Evolutionary conservation across 2,113 vertebrate genomes (phyloP).

Genomic region (Melierax canorus): DNA sequence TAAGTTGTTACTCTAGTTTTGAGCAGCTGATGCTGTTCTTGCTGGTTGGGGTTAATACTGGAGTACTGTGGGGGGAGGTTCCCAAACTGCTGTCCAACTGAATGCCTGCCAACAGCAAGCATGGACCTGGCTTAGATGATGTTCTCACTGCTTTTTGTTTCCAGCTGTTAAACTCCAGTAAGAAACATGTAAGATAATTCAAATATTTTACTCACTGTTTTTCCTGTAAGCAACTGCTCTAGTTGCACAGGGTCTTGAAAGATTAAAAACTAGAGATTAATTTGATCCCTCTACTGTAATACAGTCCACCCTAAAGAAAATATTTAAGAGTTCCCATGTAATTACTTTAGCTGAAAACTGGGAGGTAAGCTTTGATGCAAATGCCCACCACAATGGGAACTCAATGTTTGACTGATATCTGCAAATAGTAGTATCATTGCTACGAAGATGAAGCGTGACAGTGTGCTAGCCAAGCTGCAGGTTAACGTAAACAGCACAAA

Average conservation of each 20-base stretch:
- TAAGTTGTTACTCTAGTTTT: too few relatives aligned
- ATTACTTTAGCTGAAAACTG: neutral
- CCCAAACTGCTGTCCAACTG: neutral
- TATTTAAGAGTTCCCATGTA: neutral
- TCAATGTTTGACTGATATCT: neutral
- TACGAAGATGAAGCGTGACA: neutral
- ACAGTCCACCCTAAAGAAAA: neutral
- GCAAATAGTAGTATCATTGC: neutral
- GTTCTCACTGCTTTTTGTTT: neutral
- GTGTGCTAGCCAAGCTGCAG: neutral
- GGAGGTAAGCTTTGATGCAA: neutral
- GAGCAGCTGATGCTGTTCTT: too few relatives aligned
- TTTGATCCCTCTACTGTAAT: neutral
- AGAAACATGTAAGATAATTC: neutral
- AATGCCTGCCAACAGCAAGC: neutral
- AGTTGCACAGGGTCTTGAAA: neutral
- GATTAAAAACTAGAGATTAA: neutral
- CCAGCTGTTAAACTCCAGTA: slow-evolving; percentile 32
- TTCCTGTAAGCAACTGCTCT: neutral
- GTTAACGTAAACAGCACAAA: neutral
- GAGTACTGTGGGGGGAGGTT: too few relatives aligned
- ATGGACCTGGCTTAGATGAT: neutral
- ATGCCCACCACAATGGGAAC: neutral
- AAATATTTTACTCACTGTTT: neutral
- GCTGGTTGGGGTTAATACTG: too few relatives aligned